A percentile compares a stretch with the other conserved stretches of the same genome.
These are phyloP conservation scores for Pseudochaenichthys georgianus DNA, from an alignment of 2,797 vertebrate species.

Conservation along the genomic window DNA sequence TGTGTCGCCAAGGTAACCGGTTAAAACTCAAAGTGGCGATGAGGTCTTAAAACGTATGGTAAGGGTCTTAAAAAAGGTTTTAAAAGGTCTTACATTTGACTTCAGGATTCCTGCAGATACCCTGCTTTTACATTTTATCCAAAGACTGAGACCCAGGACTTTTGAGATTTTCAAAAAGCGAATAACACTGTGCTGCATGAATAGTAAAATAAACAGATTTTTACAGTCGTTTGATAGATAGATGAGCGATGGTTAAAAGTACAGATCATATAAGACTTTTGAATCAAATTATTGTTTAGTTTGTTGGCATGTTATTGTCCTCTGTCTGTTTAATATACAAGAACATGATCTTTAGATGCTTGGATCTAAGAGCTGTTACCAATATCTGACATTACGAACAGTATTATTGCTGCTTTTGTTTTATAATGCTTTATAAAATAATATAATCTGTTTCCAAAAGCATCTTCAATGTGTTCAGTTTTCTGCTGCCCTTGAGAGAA, in stretches of 20 bases:
- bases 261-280: background rate
- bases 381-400: background rate
- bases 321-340: background rate
- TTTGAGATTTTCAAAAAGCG: background rate
- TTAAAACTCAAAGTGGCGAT: too few species aligned
- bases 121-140: too few species aligned
- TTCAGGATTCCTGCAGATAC: too few species aligned
- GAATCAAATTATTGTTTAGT: background rate
- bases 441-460: background rate
- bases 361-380: background rate
- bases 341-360: too few species aligned
- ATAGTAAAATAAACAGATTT: background rate
- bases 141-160: slow-evolving; percentile 1
- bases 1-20: too few species aligned
- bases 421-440: background rate
- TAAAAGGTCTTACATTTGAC: too few species aligned
- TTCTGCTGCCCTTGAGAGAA: background rate
- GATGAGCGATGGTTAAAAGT: too few species aligned
- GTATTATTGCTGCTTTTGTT: background rate
- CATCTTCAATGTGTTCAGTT: background rate
- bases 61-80: too few species aligned
- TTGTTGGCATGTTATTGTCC: background rate
- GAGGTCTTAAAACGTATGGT: too few species aligned
- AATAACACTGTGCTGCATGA: background rate
- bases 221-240: too few species aligned